Evolutionary conservation across 2,113 vertebrate genomes (phyloP).

Genomic region (Strix uralensis): DNA sequence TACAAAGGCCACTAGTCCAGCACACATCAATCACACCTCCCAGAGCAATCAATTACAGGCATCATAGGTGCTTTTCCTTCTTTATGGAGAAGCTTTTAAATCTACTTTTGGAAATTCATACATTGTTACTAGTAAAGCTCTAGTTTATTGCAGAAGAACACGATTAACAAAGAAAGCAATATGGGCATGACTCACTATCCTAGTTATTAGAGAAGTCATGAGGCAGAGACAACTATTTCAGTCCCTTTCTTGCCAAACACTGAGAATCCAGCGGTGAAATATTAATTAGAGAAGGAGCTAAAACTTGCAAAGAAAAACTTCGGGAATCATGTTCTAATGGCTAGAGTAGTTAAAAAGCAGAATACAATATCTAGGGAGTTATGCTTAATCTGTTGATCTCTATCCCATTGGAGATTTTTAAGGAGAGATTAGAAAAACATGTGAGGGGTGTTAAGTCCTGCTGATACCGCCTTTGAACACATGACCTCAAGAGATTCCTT

Average conservation of each 20-base stretch:
- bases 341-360: neutral
- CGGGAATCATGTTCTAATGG: neutral
- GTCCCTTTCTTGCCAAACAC: neutral
- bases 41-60: neutral
- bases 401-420: neutral
- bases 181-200: neutral
- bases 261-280: neutral
- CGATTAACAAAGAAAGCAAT: neutral
- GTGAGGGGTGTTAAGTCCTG: neutral
- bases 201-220: neutral
- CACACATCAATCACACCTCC: neutral
- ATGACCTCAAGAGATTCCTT: neutral
- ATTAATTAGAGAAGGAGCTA: neutral
- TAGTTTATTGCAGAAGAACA: neutral
- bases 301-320: neutral
- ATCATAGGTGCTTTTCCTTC: no score
- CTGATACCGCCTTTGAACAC: constrained; percentile 27
- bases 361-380: neutral
- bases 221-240: neutral
- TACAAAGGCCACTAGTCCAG: neutral
- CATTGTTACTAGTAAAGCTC: neutral
- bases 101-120: neutral
- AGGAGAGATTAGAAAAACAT: constrained; percentile 37
- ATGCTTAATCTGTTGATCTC: neutral
- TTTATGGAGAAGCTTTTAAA: neutral